Percentiles rank a stretch among this genome's conserved stretches.
Conservation (phyloP, 2,888 invertebrate species). For the Pegoplata infirma region DNA sequence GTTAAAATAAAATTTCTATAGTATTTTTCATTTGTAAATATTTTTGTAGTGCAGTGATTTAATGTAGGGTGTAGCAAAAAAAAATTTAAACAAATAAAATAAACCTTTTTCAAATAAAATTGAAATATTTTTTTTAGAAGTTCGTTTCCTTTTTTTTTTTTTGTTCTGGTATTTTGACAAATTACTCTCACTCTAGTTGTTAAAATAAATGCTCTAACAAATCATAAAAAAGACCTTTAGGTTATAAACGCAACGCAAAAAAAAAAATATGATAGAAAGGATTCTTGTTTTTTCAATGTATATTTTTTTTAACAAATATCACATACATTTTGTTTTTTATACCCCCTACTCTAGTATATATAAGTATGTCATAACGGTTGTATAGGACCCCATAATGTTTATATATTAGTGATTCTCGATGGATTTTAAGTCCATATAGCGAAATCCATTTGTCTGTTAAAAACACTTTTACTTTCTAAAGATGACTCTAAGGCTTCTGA, state of each 20-base stretch:
- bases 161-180: constrained; percentile 44
- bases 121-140: constrained; percentile 15
- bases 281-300: constrained; percentile 12
- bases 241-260: constrained; percentile 9
- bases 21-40: too few species aligned
- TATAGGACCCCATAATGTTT: too few species aligned
- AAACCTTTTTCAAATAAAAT: constrained; percentile 29
- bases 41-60: not conserved
- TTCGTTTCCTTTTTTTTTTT: too few species aligned
- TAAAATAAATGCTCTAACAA: constrained; percentile 54
- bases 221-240: constrained; percentile 52
- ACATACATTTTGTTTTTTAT: constrained; percentile 10
- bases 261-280: constrained; percentile 30
- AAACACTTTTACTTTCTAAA: too few species aligned
- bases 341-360: too few species aligned
- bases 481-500: too few species aligned
- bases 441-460: too few species aligned
- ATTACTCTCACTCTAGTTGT: constrained; percentile 61
- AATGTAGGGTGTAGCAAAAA: not conserved
- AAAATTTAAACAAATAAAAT: constrained; percentile 13
- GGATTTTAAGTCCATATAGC: too few species aligned
- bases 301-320: constrained; percentile 9
- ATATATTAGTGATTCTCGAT: too few species aligned
- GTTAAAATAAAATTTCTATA: too few species aligned
- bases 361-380: too few species aligned